A percentile compares a stretch with the other conserved stretches of the same genome.
These are phyloP conservation scores for Sinotaia quadrata DNA, from an alignment of 2,888 invertebrate species.

Conservation along the genomic window DNA sequence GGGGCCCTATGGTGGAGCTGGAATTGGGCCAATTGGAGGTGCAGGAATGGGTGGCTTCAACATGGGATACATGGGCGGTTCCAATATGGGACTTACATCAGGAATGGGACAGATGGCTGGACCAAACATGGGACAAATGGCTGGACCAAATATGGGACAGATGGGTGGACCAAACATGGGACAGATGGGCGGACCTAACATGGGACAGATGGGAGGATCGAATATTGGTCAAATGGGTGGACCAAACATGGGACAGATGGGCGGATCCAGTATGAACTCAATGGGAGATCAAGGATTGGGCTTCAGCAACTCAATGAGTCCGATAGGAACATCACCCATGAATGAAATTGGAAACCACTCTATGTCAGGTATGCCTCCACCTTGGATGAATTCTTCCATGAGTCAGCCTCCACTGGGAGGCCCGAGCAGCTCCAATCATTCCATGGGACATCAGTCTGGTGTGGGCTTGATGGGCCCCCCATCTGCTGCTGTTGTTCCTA, in stretches of 20 bases:
- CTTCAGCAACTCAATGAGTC: background rate
- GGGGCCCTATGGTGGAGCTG: background rate
- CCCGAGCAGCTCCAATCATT: background rate
- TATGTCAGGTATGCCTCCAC: conserved; percentile 21
- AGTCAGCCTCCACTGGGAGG: conserved; percentile 4
- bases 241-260: background rate
- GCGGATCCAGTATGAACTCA: background rate
- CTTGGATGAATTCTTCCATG: conserved; percentile 26
- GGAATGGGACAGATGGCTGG: conserved; percentile 24
- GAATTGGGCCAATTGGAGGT: conserved; percentile 16
- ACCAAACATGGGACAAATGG: conserved; percentile 5
- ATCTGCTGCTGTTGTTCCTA: conserved; percentile 2
- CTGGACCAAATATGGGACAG: conserved; percentile 13
- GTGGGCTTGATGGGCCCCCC: background rate
- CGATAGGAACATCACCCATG: background rate
- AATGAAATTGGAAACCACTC: conserved; percentile 1
- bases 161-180: conserved; percentile 13
- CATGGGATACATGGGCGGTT: conserved; percentile 8
- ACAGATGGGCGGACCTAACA: conserved; percentile 11
- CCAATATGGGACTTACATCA: background rate
- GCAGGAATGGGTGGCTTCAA: background rate
- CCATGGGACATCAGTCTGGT: background rate
- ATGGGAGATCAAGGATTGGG: conserved; percentile 13
- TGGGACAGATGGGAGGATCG: background rate
- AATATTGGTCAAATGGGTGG: conserved; percentile 17